phyloP scores from a whole-genome alignment of 2,888 invertebrate species.

The Drosophila multiciliata region DNA sequence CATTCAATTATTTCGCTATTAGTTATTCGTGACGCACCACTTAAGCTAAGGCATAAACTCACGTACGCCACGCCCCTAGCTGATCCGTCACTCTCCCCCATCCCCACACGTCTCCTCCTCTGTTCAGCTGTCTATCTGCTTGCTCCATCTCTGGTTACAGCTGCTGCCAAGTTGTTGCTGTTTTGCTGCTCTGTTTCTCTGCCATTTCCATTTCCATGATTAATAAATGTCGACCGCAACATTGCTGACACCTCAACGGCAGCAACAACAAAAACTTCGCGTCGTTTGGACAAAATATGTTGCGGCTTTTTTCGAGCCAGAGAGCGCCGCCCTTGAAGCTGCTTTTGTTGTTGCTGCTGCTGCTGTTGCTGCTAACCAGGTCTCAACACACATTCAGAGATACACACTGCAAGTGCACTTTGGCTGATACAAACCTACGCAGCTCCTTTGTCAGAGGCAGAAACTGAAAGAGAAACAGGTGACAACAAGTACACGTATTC shows the following conservation, averaged over 20 bases:
- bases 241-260: constrained; percentile 72
- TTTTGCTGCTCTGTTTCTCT: not conserved
- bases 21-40: constrained; percentile 68
- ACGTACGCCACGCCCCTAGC: constrained; percentile 33
- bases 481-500: constrained; percentile 66
- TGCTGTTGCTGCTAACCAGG: constrained; percentile 14
- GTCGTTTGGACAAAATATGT: constrained; percentile 56
- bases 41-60: constrained; percentile 53
- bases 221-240: constrained; percentile 77
- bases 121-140: not conserved
- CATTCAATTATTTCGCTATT: constrained; percentile 75
- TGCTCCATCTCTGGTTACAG: constrained; percentile 38
- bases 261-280: constrained; percentile 22
- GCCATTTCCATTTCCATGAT: constrained; percentile 56
- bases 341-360: constrained; percentile 9
- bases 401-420: constrained; percentile 46
- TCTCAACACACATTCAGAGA: constrained; percentile 6
- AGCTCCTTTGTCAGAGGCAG: constrained; percentile 68
- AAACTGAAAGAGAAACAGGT: constrained; percentile 53
- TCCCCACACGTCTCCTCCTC: too few relatives aligned
- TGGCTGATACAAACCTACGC: constrained; percentile 53
- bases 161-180: constrained; percentile 20
- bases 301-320: constrained; percentile 41
- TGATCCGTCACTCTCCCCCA: not conserved
- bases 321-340: constrained; percentile 11